Evolutionary conservation across 2,113 vertebrate species (phyloP).

Genomic region (Pampusana beccarii): DNA sequence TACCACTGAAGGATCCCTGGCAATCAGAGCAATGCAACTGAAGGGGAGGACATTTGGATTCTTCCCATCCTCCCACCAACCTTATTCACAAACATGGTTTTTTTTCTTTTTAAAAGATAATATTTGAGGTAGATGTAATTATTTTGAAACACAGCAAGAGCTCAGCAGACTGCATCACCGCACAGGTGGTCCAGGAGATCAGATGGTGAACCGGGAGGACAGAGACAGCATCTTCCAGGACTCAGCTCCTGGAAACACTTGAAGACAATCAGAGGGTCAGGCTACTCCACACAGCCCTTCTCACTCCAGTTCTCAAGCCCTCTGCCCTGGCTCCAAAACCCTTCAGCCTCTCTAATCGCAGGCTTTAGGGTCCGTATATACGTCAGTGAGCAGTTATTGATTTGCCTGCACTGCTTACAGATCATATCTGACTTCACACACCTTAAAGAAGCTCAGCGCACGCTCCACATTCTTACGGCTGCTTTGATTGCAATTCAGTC

Average conservation of each 20-base stretch:
- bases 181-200: background rate
- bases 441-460: conserved; percentile 26
- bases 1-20: background rate
- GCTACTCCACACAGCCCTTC: background rate
- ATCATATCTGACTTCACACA: conserved; percentile 24
- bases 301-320: background rate
- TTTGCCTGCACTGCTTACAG: conserved; percentile 23
- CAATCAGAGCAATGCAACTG: fast-evolving
- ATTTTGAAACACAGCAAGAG: background rate
- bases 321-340: background rate
- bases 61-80: background rate
- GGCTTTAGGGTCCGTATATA: background rate
- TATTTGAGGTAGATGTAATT: background rate
- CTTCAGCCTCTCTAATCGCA: background rate
- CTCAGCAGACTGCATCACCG: background rate
- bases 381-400: conserved; percentile 13
- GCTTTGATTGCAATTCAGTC: conserved; percentile 62
- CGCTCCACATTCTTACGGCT: background rate
- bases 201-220: background rate
- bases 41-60: background rate
- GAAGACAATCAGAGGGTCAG: fast-evolving
- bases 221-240: background rate
- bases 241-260: background rate
- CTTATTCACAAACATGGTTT: background rate
- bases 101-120: background rate